Conservation (phyloP, 2,113 vertebrate species). For the Hippoglossus stenolepis region DNA sequence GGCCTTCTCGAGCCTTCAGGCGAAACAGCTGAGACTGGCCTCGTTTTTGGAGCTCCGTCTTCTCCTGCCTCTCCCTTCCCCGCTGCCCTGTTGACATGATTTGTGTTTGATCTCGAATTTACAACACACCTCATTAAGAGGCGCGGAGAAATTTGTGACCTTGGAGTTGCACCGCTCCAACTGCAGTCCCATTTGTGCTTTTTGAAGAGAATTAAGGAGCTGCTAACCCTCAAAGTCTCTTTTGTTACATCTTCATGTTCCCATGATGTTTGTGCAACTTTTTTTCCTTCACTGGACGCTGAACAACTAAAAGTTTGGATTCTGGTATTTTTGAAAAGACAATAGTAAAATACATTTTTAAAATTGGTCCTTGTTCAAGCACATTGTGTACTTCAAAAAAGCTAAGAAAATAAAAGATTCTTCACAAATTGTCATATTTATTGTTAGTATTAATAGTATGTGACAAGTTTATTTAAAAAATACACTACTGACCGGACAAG, state of each 20-base stretch:
- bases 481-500: no score
- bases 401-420: no score
- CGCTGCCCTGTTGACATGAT: constrained; percentile 47
- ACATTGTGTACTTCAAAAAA: no score
- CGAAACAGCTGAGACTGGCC: constrained; percentile 77
- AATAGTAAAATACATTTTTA: no score
- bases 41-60: constrained; percentile 49
- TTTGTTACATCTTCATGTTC: no score
- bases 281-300: background rate
- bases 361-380: no score
- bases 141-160: constrained; percentile 32
- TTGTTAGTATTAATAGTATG: no score
- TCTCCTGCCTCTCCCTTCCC: constrained; percentile 27
- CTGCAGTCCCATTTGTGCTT: background rate
- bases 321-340: no score
- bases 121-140: constrained; percentile 23
- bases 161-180: constrained; percentile 23
- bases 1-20: constrained; percentile 69
- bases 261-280: background rate
- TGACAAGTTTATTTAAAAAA: no score
- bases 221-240: no score
- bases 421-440: no score
- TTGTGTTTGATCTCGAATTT: constrained; percentile 47
- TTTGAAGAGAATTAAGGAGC: background rate
- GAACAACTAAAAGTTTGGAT: no score